Evolutionary conservation across 1,140 invertebrate species (phyloP).

Genomic region (Heliothis subflexa): DNA sequence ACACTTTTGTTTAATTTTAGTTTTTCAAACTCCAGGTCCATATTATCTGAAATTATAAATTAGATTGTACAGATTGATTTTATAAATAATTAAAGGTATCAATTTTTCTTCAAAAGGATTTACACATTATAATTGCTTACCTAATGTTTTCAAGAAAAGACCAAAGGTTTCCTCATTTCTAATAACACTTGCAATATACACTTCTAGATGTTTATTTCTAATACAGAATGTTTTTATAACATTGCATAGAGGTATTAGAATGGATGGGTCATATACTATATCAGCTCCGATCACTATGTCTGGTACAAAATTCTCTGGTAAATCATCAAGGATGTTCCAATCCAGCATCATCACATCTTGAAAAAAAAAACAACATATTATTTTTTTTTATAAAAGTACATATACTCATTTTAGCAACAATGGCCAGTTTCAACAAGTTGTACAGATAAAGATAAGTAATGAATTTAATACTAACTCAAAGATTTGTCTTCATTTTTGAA

Average conservation of each 20-base stretch:
- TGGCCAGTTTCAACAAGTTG: not conserved
- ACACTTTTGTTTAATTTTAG: slow-evolving; percentile 45
- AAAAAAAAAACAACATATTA: slow-evolving; percentile 43
- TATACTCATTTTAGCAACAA: too few species aligned
- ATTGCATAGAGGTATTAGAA: slow-evolving; percentile 71
- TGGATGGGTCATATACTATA: slow-evolving; percentile 79
- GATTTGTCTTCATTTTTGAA: slow-evolving; percentile 50
- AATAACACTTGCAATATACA: slow-evolving; percentile 77
- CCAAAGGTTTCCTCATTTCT: slow-evolving; percentile 75
- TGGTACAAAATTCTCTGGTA: slow-evolving; percentile 57
- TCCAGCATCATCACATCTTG: slow-evolving; percentile 69
- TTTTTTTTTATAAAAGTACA: slow-evolving; percentile 22
- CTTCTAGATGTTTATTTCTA: slow-evolving; percentile 66
- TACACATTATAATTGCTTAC: too few species aligned
- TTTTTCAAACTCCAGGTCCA: slow-evolving; percentile 51
- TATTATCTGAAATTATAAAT: slow-evolving; percentile 50
- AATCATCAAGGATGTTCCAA: slow-evolving; percentile 68
- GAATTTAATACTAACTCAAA: slow-evolving; percentile 60
- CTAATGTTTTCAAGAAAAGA: slow-evolving; percentile 63
- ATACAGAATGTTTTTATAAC: slow-evolving; percentile 65
- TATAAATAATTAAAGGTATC: too few species aligned
- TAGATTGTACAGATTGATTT: not conserved
- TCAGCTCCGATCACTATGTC: slow-evolving; percentile 79
- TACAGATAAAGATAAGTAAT: not conserved
- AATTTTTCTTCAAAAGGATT: not conserved